Conservation (phyloP, 92 coral and sea anemone species). For the Actinostola sp. region DNA sequence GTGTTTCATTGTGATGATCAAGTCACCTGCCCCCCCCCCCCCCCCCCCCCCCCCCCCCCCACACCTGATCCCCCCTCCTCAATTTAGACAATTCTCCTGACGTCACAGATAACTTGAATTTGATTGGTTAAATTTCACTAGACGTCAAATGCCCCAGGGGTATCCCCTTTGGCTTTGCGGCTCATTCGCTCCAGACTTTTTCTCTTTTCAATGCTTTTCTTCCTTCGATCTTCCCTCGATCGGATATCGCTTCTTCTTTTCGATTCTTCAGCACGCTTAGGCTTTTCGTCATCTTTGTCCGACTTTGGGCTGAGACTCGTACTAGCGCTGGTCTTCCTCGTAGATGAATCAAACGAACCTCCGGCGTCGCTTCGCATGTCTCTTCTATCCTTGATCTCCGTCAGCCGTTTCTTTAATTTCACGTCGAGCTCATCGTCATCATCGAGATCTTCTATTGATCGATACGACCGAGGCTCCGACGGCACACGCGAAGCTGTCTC, state of each 20-base stretch:
- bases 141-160: conserved; percentile 44
- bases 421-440: conserved; percentile 58
- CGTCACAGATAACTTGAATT: conserved; percentile 1
- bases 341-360: conserved; percentile 9
- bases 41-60: too few relatives aligned
- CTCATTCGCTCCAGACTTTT: conserved; percentile 51
- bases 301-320: conserved; percentile 29
- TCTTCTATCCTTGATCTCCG: conserved; percentile 15
- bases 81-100: background rate
- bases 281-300: conserved; percentile 12
- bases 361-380: conserved; percentile 14
- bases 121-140: conserved; percentile 20
- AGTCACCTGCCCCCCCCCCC: too few relatives aligned
- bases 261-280: conserved; percentile 7
- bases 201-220: conserved; percentile 68
- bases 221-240: conserved; percentile 55
- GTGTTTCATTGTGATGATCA: too few relatives aligned
- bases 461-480: conserved; percentile 96
- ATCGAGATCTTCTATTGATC: conserved; percentile 89
- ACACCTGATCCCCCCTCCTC: too few relatives aligned
- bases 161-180: conserved; percentile 36
- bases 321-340: conserved; percentile 25
- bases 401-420: conserved; percentile 19
- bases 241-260: conserved; percentile 23
- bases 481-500: conserved; percentile 70